These are phyloP conservation scores for Caenorhabditis tropicalis DNA, from an alignment of 1,140 invertebrate species.

Conservation along the genomic window DNA sequence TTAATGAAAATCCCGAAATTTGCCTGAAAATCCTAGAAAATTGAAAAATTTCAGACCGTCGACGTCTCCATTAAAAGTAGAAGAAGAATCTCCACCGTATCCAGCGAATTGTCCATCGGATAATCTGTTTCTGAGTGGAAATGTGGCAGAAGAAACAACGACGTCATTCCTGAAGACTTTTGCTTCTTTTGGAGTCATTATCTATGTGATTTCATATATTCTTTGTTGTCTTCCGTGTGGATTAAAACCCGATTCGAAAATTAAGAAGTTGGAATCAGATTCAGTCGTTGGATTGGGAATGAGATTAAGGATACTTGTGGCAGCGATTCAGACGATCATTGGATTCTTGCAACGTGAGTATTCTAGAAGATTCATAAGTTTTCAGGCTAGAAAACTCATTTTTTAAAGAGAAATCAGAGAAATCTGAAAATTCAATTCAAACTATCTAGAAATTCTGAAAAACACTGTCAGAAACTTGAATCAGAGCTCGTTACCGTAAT, in stretches of 20 bases:
- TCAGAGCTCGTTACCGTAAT: neutral
- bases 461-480: neutral
- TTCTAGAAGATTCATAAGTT: neutral
- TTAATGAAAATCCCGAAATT: no score
- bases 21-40: neutral
- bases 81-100: neutral
- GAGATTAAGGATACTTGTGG: neutral
- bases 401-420: neutral
- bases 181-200: neutral
- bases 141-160: neutral
- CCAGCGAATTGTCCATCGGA: neutral
- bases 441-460: no score
- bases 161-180: slow-evolving; percentile 11
- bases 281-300: slow-evolving; percentile 15
- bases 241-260: neutral
- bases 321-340: neutral
- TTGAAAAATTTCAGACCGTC: slow-evolving; percentile 74
- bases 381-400: neutral
- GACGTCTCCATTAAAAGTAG: neutral
- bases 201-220: neutral
- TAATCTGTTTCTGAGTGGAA: neutral
- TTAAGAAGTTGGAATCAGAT: slow-evolving; percentile 17
- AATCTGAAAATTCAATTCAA: no score
- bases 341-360: slow-evolving; percentile 11
- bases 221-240: slow-evolving; percentile 21